A percentile compares a stretch with the other conserved stretches of the same genome.
These are phyloP conservation scores for Drosophila pseudotalamancana DNA, from an alignment of 2,888 invertebrate species.

Conservation along the genomic window DNA sequence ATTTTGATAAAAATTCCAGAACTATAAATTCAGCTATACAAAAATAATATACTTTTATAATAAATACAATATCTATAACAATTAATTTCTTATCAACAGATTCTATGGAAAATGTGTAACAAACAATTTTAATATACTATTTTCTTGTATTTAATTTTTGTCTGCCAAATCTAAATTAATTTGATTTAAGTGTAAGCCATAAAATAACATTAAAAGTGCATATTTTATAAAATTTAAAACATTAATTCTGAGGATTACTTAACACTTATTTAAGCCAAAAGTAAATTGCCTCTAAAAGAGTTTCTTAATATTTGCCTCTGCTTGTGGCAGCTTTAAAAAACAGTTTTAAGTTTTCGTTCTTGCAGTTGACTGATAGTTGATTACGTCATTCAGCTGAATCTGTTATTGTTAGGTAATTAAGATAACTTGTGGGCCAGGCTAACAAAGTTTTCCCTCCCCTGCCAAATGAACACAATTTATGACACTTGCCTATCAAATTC, in stretches of 20 bases:
- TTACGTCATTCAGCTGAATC: slow-evolving; percentile 39
- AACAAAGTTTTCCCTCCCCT: slow-evolving; percentile 3
- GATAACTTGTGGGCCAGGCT: slow-evolving; percentile 37
- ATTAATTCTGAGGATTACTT: not conserved
- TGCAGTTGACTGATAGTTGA: slow-evolving; percentile 17
- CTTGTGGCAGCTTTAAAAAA: slow-evolving; percentile 9
- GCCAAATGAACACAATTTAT: slow-evolving; percentile 57
- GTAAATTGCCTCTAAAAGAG: not conserved
- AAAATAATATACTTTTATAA: no score
- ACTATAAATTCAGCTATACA: no score
- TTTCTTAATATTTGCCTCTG: slow-evolving; percentile 4
- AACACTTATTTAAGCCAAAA: not conserved
- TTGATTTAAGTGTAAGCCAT: not conserved
- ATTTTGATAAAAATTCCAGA: no score
- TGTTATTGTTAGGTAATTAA: slow-evolving; percentile 56
- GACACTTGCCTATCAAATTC: slow-evolving; percentile 53
- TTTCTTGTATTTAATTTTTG: not conserved
- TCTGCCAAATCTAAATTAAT: not conserved
- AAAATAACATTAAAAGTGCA: not conserved
- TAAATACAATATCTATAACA: no score
- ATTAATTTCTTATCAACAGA: no score
- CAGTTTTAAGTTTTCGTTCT: slow-evolving; percentile 5
- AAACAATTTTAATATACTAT: no score
- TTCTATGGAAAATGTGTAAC: no score
- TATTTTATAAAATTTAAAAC: not conserved